A percentile compares a stretch with the other conserved stretches of the same genome.
Conservation (phyloP, 2,113 vertebrate species). For the Rhinolophus ferrumequinum region DNA sequence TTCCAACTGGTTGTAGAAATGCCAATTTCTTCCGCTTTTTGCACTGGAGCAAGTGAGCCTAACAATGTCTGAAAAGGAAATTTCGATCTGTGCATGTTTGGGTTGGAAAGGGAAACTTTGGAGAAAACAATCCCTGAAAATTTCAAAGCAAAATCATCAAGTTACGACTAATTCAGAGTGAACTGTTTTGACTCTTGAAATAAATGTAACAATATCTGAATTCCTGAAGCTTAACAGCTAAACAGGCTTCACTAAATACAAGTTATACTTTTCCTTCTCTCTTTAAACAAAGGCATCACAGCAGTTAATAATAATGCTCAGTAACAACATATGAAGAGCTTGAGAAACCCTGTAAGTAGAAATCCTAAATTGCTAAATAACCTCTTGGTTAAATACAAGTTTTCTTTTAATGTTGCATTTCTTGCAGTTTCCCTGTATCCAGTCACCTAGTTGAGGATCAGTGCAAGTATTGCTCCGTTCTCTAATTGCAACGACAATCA, state of each 20-base stretch:
- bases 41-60: conserved; percentile 29
- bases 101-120: conserved; percentile 57
- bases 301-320: conserved; percentile 56
- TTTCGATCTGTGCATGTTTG: conserved; percentile 38
- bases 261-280: conserved; percentile 41
- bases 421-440: conserved; percentile 51
- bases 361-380: conserved; percentile 49
- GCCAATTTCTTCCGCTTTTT: conserved; percentile 8
- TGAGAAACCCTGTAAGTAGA: conserved; percentile 58
- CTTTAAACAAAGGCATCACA: conserved; percentile 57
- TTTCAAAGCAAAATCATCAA: conserved; percentile 60
- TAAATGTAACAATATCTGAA: conserved; percentile 51
- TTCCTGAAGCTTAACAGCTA: conserved; percentile 30
- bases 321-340: not conserved
- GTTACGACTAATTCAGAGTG: conserved; percentile 44
- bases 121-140: conserved; percentile 50
- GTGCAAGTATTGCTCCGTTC: not conserved
- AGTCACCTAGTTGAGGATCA: not conserved
- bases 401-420: conserved; percentile 50
- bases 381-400: conserved; percentile 55
- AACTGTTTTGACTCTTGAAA: conserved; percentile 57
- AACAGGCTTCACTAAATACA: conserved; percentile 39
- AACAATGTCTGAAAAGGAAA: conserved; percentile 12
- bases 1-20: conserved; percentile 66
- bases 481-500: not conserved